Percentiles rank a stretch among this genome's conserved stretches.
phyloP scores from a whole-genome alignment of 2,888 invertebrate genomes.

The Acanthococcus lagerstroemiae region DNA sequence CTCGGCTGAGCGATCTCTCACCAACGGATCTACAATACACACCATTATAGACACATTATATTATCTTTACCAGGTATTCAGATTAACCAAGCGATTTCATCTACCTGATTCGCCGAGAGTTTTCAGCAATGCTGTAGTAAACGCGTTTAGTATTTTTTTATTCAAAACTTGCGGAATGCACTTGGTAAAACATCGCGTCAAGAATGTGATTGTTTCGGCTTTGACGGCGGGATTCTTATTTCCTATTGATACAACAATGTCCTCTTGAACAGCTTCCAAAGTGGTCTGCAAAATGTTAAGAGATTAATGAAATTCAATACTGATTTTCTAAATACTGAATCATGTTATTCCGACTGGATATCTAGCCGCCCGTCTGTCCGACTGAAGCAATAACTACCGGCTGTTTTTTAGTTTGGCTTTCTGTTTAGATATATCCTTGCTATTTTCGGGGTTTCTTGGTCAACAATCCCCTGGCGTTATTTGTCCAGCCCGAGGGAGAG shows the following conservation, averaged over 20 bases:
- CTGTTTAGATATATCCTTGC: too few relatives aligned
- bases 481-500: too few relatives aligned
- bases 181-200: constrained; percentile 70
- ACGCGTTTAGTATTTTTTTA: constrained; percentile 80
- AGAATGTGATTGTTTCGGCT: constrained; percentile 72
- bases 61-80: too few relatives aligned
- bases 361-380: too few relatives aligned
- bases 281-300: constrained; percentile 53
- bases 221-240: constrained; percentile 88
- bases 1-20: constrained; percentile 84
- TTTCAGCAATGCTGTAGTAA: constrained; percentile 67
- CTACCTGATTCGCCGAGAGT: constrained; percentile 63
- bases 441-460: too few relatives aligned
- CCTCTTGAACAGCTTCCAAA: constrained; percentile 74
- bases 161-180: constrained; percentile 71
- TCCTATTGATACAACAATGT: constrained; percentile 70
- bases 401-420: too few relatives aligned
- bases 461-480: too few relatives aligned
- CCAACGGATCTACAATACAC: constrained; percentile 76
- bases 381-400: too few relatives aligned
- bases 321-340: too few relatives aligned
- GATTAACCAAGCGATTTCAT: too few relatives aligned
- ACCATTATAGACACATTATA: not conserved
- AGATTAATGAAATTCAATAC: not conserved
- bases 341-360: too few relatives aligned